Evolutionary conservation across 2,888 invertebrate genomes (phyloP).

Genomic region (Philhelius pedissequus): DNA sequence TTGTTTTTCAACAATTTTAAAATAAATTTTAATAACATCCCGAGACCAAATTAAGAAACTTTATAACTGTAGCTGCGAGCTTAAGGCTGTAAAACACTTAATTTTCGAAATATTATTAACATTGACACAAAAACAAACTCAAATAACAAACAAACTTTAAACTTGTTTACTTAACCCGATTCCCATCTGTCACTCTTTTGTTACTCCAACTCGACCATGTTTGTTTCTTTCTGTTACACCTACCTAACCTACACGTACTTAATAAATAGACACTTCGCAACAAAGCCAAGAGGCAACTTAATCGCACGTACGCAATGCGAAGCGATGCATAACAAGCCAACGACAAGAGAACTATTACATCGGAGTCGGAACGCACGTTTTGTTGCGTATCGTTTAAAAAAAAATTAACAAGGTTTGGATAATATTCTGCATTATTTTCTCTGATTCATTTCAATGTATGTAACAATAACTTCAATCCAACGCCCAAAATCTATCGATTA

Average conservation of each 20-base stretch:
- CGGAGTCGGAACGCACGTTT: constrained; percentile 36
- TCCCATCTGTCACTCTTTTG: constrained; percentile 41
- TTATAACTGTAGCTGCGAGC: neutral
- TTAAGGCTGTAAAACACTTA: neutral
- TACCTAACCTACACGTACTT: neutral
- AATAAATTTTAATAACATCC: neutral
- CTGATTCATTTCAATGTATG: neutral
- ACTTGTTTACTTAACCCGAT: constrained; percentile 57
- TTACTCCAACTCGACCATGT: neutral
- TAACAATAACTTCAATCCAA: neutral
- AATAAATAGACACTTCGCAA: neutral
- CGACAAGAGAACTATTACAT: constrained; percentile 1
- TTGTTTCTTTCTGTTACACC: neutral
- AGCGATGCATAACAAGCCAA: constrained; percentile 42
- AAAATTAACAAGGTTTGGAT: neutral
- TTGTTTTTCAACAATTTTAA: too few species aligned
- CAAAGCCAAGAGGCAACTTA: constrained; percentile 3
- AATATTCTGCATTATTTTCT: neutral
- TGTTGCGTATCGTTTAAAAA: constrained; percentile 29
- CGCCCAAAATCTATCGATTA: constrained; percentile 33
- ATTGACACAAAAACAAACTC: constrained; percentile 37
- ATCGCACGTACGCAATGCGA: constrained; percentile 53
- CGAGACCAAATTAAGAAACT: neutral
- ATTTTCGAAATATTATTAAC: constrained; percentile 33
- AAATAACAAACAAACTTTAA: constrained; percentile 8